Evolutionary conservation across 2,888 invertebrate genomes (phyloP).

Genomic region (Junonia oenone): DNA sequence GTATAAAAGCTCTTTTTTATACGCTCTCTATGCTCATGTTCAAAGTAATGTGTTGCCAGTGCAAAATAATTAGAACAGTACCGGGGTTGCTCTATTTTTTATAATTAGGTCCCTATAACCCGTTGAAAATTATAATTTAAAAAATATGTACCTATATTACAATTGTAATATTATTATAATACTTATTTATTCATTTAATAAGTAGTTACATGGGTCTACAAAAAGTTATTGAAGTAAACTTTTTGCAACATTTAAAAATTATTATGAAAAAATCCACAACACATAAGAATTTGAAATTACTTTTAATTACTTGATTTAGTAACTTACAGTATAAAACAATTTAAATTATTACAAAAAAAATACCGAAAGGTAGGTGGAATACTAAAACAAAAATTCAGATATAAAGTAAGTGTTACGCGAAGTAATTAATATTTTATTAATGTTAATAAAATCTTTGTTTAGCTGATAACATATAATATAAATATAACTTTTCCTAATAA

Average conservation of each 20-base stretch:
- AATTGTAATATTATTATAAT: no score
- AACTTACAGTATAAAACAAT: not conserved
- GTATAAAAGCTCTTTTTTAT: not conserved
- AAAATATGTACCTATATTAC: no score
- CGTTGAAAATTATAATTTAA: no score
- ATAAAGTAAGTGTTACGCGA: not conserved
- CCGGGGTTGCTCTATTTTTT: no score
- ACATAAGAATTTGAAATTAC: not conserved
- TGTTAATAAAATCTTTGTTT: not conserved
- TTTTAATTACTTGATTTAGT: not conserved
- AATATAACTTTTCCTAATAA: not conserved
- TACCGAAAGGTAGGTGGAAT: conserved; percentile 22
- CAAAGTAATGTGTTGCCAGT: not conserved
- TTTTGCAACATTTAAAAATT: not conserved
- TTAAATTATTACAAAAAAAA: not conserved
- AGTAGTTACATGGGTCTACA: not conserved
- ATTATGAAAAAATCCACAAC: not conserved
- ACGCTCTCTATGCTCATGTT: no score
- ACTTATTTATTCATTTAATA: no score
- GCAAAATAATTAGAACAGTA: no score
- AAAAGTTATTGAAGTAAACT: not conserved
- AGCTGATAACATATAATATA: not conserved
- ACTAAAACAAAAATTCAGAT: not conserved
- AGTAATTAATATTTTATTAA: conserved; percentile 2
- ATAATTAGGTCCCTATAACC: no score